These are phyloP conservation scores for Bambusicola thoracicus DNA, from an alignment of 2,113 vertebrate species.

Conservation along the genomic window DNA sequence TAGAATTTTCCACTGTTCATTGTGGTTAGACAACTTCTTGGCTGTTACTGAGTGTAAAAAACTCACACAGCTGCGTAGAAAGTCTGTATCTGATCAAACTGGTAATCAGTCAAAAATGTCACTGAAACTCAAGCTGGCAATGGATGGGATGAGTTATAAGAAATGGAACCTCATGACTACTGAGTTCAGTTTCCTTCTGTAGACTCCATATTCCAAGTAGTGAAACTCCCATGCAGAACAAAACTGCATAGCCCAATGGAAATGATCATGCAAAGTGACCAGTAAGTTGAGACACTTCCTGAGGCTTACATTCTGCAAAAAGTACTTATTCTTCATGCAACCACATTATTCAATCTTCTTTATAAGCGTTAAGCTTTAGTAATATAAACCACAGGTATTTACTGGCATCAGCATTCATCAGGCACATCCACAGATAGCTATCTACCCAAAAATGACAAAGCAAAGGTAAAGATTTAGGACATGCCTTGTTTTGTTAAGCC, in stretches of 20 bases:
- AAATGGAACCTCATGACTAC: neutral
- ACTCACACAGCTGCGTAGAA: neutral
- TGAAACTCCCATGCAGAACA: neutral
- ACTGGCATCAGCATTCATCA: neutral
- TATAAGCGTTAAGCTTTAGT: neutral
- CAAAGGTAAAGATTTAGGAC: neutral
- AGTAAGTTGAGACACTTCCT: neutral
- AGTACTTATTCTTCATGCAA: neutral
- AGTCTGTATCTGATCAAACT: constrained; percentile 21
- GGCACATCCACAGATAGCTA: constrained; percentile 14
- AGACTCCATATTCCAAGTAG: neutral
- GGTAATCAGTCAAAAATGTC: constrained; percentile 6
- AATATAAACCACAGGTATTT: constrained; percentile 53
- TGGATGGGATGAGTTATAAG: neutral
- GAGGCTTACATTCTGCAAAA: neutral
- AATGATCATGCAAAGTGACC: neutral
- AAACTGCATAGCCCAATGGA: neutral
- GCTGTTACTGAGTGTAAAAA: neutral
- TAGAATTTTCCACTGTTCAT: neutral
- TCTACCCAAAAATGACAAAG: constrained; percentile 37
- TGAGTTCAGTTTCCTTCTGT: neutral
- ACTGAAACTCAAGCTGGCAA: constrained; percentile 6
- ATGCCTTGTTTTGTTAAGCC: constrained; percentile 38
- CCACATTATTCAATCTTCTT: neutral
- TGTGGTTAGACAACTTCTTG: neutral